Evolutionary conservation across 2,113 vertebrate species (phyloP).

Genomic region (Arenaria interpres): DNA sequence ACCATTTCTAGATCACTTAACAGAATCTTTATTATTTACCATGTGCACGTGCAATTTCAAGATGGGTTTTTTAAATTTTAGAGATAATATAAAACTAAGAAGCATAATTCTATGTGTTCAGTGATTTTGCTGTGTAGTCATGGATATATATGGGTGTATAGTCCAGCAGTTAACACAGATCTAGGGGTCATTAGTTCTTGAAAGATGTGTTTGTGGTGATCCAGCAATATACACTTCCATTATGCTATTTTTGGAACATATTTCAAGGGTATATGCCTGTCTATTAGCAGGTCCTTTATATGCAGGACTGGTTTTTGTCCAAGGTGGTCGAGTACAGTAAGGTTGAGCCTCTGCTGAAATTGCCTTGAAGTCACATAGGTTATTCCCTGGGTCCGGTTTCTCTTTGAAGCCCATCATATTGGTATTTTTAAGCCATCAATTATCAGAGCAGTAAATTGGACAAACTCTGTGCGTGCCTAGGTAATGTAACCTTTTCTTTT

Average conservation of each 20-base stretch:
- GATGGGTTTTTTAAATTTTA: neutral
- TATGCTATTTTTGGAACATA: neutral
- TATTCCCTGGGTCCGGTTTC: neutral
- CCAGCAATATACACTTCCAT: neutral
- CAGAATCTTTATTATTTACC: neutral
- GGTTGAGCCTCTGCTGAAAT: neutral
- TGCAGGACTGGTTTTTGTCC: neutral
- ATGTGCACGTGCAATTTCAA: neutral
- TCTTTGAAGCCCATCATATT: neutral
- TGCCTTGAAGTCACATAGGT: neutral
- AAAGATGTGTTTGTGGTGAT: neutral
- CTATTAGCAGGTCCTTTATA: neutral
- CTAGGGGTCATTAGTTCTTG: neutral
- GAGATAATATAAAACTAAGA: neutral
- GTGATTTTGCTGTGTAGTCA: neutral
- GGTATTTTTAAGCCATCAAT: neutral
- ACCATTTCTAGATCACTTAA: neutral
- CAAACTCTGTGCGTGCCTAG: neutral
- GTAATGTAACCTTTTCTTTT: neutral
- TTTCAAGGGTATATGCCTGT: neutral
- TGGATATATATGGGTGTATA: neutral
- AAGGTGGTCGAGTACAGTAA: neutral
- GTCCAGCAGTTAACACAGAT: neutral
- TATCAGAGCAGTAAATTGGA: neutral
- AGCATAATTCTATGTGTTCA: neutral